These are phyloP conservation scores for Gasterosteus aculeatus DNA, from an alignment of 2,113 vertebrate species.

Conservation along the genomic window DNA sequence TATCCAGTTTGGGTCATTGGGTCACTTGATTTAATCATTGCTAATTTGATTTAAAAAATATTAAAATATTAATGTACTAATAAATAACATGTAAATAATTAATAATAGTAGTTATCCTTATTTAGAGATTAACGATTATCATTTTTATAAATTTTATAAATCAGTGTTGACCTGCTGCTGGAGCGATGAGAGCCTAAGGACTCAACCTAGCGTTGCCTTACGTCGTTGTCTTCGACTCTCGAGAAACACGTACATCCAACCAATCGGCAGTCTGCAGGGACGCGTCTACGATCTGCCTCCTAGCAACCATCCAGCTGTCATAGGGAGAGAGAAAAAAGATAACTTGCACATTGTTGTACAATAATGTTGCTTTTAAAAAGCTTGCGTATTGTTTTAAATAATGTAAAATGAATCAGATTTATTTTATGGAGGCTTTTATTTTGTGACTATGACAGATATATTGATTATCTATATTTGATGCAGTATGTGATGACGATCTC, in stretches of 20 bases:
- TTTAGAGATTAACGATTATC: too few relatives aligned
- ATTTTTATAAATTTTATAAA: too few relatives aligned
- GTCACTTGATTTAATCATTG: too few relatives aligned
- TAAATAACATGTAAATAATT: too few relatives aligned
- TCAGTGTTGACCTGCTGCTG: neutral
- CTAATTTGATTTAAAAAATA: too few relatives aligned
- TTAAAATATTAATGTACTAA: too few relatives aligned
- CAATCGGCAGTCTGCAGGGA: conserved; percentile 53
- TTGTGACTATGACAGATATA: conserved; percentile 70
- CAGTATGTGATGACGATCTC: conserved; percentile 64
- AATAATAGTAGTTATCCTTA: too few relatives aligned
- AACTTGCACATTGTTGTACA: conserved; percentile 78
- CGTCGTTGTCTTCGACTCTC: conserved; percentile 73
- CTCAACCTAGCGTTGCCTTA: conserved; percentile 74
- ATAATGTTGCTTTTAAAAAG: conserved; percentile 69
- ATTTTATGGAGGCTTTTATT: conserved; percentile 83
- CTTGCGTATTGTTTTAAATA: conserved; percentile 74
- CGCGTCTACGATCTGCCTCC: conserved; percentile 72
- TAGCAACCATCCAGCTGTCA: conserved; percentile 25
- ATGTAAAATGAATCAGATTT: conserved; percentile 80
- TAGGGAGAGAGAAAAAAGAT: neutral
- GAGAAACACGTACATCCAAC: conserved; percentile 22
- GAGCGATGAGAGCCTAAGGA: conserved; percentile 21
- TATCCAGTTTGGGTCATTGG: too few relatives aligned
- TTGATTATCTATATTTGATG: conserved; percentile 75